Percentiles rank a stretch among this genome's conserved stretches.
phyloP scores from a whole-genome alignment of 2,797 vertebrate genomes.

The Crotalus adamanteus region DNA sequence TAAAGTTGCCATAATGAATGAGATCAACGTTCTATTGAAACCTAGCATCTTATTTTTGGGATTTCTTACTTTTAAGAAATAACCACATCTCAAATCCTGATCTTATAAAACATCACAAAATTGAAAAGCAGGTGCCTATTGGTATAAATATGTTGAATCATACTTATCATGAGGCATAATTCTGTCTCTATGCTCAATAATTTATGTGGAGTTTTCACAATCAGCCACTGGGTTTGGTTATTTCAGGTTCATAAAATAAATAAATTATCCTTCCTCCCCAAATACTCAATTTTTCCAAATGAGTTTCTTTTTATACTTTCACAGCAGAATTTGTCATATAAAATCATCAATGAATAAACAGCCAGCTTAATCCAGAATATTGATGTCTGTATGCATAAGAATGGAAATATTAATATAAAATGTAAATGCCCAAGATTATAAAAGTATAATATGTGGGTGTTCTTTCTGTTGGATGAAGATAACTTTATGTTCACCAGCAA shows the following conservation, averaged over 20 bases:
- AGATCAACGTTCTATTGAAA: neutral
- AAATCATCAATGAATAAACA: neutral
- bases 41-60: slow-evolving; percentile 7
- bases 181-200: neutral
- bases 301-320: slow-evolving; percentile 8
- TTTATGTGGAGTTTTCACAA: neutral
- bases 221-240: neutral
- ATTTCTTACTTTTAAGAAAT: slow-evolving; percentile 1
- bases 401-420: neutral
- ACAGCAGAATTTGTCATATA: neutral
- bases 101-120: neutral
- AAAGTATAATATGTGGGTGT: slow-evolving; percentile 14
- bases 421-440: slow-evolving; percentile 7
- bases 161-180: neutral
- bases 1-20: slow-evolving; percentile 47
- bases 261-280: slow-evolving; percentile 25
- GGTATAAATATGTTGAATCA: neutral
- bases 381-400: slow-evolving; percentile 21
- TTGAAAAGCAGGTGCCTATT: neutral
- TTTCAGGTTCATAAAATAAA: slow-evolving; percentile 11
- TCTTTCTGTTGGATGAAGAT: slow-evolving; percentile 20
- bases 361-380: neutral
- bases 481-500: slow-evolving; percentile 66
- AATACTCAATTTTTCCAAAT: slow-evolving; percentile 1
- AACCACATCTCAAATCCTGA: neutral